Conservation (phyloP, 2,113 vertebrate genomes). For the Psophia crepitans region DNA sequence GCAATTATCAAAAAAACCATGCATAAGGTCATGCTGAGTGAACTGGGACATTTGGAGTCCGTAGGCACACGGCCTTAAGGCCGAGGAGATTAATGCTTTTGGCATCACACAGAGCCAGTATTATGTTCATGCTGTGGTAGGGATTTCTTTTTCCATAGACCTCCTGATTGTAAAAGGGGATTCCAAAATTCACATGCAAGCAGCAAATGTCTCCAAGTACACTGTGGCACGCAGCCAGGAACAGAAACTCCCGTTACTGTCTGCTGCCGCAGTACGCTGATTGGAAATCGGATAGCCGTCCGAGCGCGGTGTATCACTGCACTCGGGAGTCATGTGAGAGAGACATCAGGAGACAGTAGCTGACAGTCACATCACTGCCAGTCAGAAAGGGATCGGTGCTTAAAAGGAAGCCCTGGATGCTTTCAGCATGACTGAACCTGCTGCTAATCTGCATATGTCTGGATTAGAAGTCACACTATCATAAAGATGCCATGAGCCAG, state of each 20-base stretch:
- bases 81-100: slow-evolving; percentile 37
- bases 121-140: slow-evolving; percentile 56
- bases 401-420: slow-evolving; percentile 62
- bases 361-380: slow-evolving; percentile 51
- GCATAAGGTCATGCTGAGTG: background rate
- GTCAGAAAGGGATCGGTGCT: slow-evolving; percentile 29
- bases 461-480: slow-evolving; percentile 66
- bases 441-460: slow-evolving; percentile 56
- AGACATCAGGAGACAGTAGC: slow-evolving; percentile 61
- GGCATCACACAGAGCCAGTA: slow-evolving; percentile 39
- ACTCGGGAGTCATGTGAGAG: slow-evolving; percentile 67
- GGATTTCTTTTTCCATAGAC: slow-evolving; percentile 73
- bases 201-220: slow-evolving; percentile 64
- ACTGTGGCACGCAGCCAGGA: slow-evolving; percentile 56
- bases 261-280: slow-evolving; percentile 11
- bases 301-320: background rate
- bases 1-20: background rate
- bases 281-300: slow-evolving; percentile 27
- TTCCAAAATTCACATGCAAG: slow-evolving; percentile 75
- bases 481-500: slow-evolving; percentile 52
- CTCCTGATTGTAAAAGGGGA: slow-evolving; percentile 69
- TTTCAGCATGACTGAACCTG: slow-evolving; percentile 29
- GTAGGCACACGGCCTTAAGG: slow-evolving; percentile 23
- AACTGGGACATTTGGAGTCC: slow-evolving; percentile 4
- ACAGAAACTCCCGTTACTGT: slow-evolving; percentile 38